Percentiles rank a stretch among this genome's conserved stretches.
phyloP scores from a whole-genome alignment of 2,797 vertebrate genomes.

The Hydrophis major region DNA sequence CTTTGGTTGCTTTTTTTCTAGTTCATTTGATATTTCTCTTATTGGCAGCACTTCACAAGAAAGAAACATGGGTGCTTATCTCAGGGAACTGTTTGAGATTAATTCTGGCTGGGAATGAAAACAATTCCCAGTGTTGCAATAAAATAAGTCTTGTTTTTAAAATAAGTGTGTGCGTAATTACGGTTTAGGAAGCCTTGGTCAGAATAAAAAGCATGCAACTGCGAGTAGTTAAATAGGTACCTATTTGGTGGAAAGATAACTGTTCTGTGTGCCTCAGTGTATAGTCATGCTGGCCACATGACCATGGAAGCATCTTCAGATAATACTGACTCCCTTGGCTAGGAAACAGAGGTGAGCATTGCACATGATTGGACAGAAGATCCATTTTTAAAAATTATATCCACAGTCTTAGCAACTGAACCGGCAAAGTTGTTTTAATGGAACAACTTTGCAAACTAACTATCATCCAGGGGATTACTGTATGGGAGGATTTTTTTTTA shows the following conservation, averaged over 20 bases:
- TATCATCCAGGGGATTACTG: no score
- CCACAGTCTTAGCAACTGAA: background rate
- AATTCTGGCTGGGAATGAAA: no score
- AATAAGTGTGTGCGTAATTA: no score
- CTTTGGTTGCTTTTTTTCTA: no score
- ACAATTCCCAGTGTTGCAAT: no score
- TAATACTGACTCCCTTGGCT: background rate
- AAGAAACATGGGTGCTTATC: no score
- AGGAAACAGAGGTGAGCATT: background rate
- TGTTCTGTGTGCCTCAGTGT: accelerated
- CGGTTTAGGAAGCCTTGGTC: no score
- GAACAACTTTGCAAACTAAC: background rate
- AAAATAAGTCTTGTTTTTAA: no score
- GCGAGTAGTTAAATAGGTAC: background rate
- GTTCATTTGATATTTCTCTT: no score
- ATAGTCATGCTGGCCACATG: background rate
- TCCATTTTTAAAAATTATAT: background rate
- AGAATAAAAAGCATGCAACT: background rate
- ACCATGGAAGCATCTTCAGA: background rate
- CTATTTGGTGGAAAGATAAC: background rate
- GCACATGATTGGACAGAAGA: background rate
- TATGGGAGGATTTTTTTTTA: background rate
- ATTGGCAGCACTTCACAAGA: no score
- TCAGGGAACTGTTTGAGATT: no score
- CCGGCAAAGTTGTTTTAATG: background rate